Evolutionary conservation across 2,888 invertebrate genomes (phyloP).

Genomic region (Diogma glabrata): DNA sequence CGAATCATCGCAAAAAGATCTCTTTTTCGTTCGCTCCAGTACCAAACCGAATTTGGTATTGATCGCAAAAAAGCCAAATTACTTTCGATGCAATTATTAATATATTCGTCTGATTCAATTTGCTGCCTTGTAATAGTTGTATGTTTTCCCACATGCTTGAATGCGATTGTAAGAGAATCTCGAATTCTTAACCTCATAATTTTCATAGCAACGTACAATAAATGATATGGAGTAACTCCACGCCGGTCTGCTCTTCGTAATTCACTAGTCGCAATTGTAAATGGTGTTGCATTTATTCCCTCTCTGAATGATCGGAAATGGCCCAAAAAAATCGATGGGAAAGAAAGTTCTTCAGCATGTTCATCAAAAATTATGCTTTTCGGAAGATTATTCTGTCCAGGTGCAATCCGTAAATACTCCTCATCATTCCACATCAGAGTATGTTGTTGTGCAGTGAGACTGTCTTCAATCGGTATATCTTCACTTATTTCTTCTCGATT

Average conservation of each 20-base stretch:
- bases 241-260: background rate
- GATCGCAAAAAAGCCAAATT: constrained; percentile 25
- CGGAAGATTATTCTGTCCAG: constrained; percentile 14
- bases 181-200: constrained; percentile 25
- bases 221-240: constrained; percentile 22
- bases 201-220: constrained; percentile 21
- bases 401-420: constrained; percentile 13
- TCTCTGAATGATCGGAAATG: constrained; percentile 24
- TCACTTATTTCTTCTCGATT: constrained; percentile 11
- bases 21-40: constrained; percentile 29
- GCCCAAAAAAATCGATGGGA: constrained; percentile 32
- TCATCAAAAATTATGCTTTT: constrained; percentile 25
- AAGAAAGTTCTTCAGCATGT: constrained; percentile 34
- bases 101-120: constrained; percentile 18
- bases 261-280: no score
- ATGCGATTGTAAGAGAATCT: constrained; percentile 16
- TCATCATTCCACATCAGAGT: constrained; percentile 22
- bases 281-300: background rate
- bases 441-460: constrained; percentile 19
- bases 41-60: constrained; percentile 27
- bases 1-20: constrained; percentile 34
- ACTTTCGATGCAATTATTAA: constrained; percentile 17
- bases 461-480: constrained; percentile 19
- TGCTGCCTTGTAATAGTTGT: constrained; percentile 18
- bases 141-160: constrained; percentile 18